Evolutionary conservation across 1,140 invertebrate genomes (phyloP), one percentile per base, ranked within the genome.

Genomic region (Aethina tumida): DNA sequence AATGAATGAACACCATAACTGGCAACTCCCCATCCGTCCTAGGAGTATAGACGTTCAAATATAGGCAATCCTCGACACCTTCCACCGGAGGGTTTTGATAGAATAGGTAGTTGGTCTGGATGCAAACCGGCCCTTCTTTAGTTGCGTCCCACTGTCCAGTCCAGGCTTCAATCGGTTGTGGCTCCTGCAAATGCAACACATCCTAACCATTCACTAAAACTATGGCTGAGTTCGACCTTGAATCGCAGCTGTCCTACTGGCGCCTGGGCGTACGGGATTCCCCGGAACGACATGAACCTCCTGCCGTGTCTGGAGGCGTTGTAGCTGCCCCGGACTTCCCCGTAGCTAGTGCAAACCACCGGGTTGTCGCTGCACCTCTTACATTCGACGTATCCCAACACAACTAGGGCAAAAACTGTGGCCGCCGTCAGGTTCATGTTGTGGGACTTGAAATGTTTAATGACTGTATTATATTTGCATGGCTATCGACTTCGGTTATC

Each of bases 251-350:
- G 70, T 7, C 65, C 71, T 0, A 80, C 43, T 0, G 86, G 86
- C 6, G 84, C 75, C n/a, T 75, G 49, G 3, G 85, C 85, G 58
- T 85, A 92, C 0, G 85, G 86, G 35, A 92, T 80, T 12, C 85
- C 84, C 14, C 74, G 74, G 60, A 90, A 90, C 1, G 79, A 24
- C n/a, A n/a, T n/a, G n/a, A n/a, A n/a, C n/a, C n/a, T n/a, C n/a
- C n/a, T n/a, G n/a, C n/a, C n/a, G n/a, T n/a, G n/a, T n/a, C n/a
- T n/a, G n/a, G n/a, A n/a, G n/a, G n/a, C n/a, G n/a, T n/a, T n/a
- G n/a, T n/a, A n/a, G n/a, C n/a, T n/a, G n/a, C n/a, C n/a, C n/a
- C n/a, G n/a, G n/a, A n/a, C n/a, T n/a, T n/a, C n/a, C n/a, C n/a
- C n/a, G n/a, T n/a, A n/a, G n/a, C n/a, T n/a, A n/a, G n/a, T n/a